phyloP scores from a whole-genome alignment of 2,113 vertebrate species.

The Phyllopteryx taeniolatus region DNA sequence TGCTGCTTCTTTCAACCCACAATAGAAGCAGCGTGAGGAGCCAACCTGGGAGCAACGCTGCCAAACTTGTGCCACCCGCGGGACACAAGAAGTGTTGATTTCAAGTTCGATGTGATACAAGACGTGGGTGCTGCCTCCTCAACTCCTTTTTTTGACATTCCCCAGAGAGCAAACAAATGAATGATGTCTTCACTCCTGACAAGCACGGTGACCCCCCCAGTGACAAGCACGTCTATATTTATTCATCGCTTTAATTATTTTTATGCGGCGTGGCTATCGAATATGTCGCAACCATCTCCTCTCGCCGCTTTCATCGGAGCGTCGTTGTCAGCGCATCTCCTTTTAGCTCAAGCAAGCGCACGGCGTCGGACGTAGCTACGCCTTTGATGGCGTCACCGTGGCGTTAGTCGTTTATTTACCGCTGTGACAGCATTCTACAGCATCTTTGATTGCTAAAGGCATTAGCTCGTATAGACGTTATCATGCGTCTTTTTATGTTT shows the following conservation, averaged over 20 bases:
- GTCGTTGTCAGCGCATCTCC: slow-evolving; percentile 48
- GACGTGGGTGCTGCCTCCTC: slow-evolving; percentile 26
- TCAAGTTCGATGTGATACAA: slow-evolving; percentile 60
- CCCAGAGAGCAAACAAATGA: slow-evolving; percentile 2
- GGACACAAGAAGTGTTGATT: slow-evolving; percentile 67
- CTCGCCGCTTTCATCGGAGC: slow-evolving; percentile 54
- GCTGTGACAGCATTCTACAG: not conserved
- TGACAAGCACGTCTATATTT: slow-evolving; percentile 61
- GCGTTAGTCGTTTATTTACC: slow-evolving; percentile 1
- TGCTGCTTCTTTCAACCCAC: slow-evolving; percentile 45
- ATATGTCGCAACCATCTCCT: slow-evolving; percentile 27
- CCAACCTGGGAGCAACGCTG: slow-evolving; percentile 50
- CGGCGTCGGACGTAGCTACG: slow-evolving; percentile 51
- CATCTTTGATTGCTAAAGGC: not conserved
- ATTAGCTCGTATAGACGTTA: not conserved
- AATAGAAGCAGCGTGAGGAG: slow-evolving; percentile 47
- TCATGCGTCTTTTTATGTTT: not conserved
- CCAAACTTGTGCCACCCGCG: slow-evolving; percentile 49
- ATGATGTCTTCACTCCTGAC: slow-evolving; percentile 38
- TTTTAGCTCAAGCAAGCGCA: slow-evolving; percentile 34
- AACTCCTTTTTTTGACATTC: slow-evolving; percentile 10
- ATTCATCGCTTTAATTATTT: slow-evolving; percentile 55
- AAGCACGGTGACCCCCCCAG: slow-evolving; percentile 33
- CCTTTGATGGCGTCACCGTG: slow-evolving; percentile 36
- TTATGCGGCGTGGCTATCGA: slow-evolving; percentile 28